Percentiles rank a stretch among this genome's conserved stretches.
These are phyloP conservation scores for Drosophila melanogaster DNA, from an alignment of 1,140 invertebrate genomes.

Conservation along the genomic window Release_6_plus_ISO1_MT NT_033777.3:24556501-24557000, in stretches of 20 bases:
- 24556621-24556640: slow-evolving; percentile 48
- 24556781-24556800: slow-evolving; percentile 93
- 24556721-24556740: slow-evolving; percentile 96
- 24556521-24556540: slow-evolving; percentile 71
- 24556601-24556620: not conserved
- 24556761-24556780: slow-evolving; percentile 96
- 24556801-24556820: not conserved
- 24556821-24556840: not conserved
- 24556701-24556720: slow-evolving; percentile 92
- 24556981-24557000: too few species aligned
- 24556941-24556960: too few species aligned
- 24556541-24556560: slow-evolving; percentile 28
- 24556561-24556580: not conserved
- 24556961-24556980: too few species aligned
- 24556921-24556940: too few species aligned
- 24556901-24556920: too few species aligned
- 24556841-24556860: too few species aligned
- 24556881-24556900: too few species aligned
- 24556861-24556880: too few species aligned
- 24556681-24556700: slow-evolving; percentile 86
- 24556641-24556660: rapidly evolving
- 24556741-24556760: slow-evolving; percentile 97
- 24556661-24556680: slow-evolving; percentile 30
- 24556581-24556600: not conserved
- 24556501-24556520: slow-evolving; percentile 61